Evolutionary conservation across 2,113 vertebrate species (phyloP), one percentile per base, ranked within the genome.

Genomic region (Elachura formosa): DNA sequence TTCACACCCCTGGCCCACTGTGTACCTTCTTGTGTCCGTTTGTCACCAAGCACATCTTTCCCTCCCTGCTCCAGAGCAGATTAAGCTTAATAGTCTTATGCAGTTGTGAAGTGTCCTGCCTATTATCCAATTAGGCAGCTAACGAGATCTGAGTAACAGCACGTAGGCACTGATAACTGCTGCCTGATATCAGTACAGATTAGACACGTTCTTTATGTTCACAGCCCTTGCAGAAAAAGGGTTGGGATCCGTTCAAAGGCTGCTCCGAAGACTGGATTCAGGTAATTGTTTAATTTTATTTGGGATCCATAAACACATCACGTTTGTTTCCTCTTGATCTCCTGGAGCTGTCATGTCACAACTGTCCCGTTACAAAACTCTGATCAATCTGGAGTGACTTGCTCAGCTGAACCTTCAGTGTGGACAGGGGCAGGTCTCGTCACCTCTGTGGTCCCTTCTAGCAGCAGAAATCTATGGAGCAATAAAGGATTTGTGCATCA

Each of bases 31-130:
- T 5, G 7, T 15, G 55, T 7, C 67, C 88, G 13, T 92, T 84
- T 88, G 79, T 90, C 88, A 93, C 67, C 41, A 1, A 83, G 67
- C 2, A 0, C 75, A 78, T 68, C 90, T 38, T 69, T 79, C 68
- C 73, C 79, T 69, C 93, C 90, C 72, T 41, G 55, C 61, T 94
- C 52, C 84, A 90, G 84, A 93, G 93, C 90, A 94, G 93, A 94
- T 83, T 84, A 80, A 95, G 56, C 45, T 90, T 92, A 93, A 96
- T 95, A 94, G 36, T 81, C 87, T 96, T 71, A 94, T 75, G 64
- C 38, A 95, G 92, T 92, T 96, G 93, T 95, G 94, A 97, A 97
- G 95, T 67, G 95, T 90, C 81, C 90, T 95, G 93, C 92, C 95
- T 90, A 26, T 97, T 86, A 95, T 95, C 94, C 95, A 80, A 81